phyloP scores from a whole-genome alignment of 53 echinoderm and acorn worm genomes.

The Zoroaster sp. region DNA sequence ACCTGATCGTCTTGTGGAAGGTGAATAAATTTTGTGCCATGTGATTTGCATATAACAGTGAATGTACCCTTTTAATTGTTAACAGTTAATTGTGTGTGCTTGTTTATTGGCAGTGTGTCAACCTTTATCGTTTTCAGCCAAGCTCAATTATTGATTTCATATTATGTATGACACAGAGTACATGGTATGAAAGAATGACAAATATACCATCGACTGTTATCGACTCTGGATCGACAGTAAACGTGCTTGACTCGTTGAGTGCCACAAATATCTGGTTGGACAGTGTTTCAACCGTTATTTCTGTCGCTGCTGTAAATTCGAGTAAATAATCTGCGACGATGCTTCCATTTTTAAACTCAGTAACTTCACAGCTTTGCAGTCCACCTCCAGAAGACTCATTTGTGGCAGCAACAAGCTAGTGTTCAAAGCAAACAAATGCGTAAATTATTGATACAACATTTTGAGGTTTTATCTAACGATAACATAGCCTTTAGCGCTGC shows the following conservation, averaged over 20 bases:
- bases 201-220: neutral
- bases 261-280: neutral
- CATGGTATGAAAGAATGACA: neutral
- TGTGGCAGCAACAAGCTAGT: neutral
- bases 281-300: neutral
- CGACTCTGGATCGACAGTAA: conserved; percentile 3
- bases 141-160: no score
- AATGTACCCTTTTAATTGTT: no score
- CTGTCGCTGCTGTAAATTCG: neutral
- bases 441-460: no score
- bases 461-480: no score
- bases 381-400: neutral
- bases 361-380: neutral
- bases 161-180: no score
- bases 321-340: neutral
- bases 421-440: neutral
- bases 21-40: no score
- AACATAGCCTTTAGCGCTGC: no score
- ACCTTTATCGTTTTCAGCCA: no score
- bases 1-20: no score
- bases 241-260: neutral
- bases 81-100: no score
- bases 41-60: no score
- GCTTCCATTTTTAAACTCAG: conserved; percentile 6
- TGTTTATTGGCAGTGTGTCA: no score